Evolutionary conservation across 1,140 invertebrate species (phyloP).

Genomic region (Sweltsa coloradensis): DNA sequence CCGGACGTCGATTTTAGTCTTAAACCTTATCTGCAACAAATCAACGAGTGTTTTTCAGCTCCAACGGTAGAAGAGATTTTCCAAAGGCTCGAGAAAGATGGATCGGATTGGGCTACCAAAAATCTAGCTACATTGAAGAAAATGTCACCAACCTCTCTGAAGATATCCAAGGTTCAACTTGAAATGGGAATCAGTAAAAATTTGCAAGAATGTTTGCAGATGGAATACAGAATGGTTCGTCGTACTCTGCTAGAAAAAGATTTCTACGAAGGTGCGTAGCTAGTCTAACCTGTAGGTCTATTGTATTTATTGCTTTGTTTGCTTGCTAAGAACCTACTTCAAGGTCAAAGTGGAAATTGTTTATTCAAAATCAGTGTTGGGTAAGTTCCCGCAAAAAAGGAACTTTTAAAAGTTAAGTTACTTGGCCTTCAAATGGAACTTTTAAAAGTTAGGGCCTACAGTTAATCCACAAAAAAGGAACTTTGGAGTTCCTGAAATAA

Average conservation of each 20-base stretch:
- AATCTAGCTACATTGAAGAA: constrained; percentile 54
- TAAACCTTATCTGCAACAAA: constrained; percentile 57
- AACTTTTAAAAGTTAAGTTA: too few relatives aligned
- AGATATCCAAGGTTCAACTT: constrained; percentile 71
- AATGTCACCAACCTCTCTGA: constrained; percentile 90
- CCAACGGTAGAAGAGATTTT: constrained; percentile 74
- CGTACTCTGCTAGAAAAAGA: constrained; percentile 57
- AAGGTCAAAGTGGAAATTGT: too few relatives aligned
- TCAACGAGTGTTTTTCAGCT: constrained; percentile 67
- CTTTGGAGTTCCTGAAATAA: too few relatives aligned
- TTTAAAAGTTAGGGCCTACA: too few relatives aligned
- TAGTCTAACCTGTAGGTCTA: too few relatives aligned
- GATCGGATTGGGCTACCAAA: constrained; percentile 65
- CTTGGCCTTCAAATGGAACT: too few relatives aligned
- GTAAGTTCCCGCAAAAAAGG: too few relatives aligned
- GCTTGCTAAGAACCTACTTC: too few relatives aligned
- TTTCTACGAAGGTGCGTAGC: constrained; percentile 67
- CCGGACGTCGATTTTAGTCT: constrained; percentile 48
- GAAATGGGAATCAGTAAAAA: constrained; percentile 57
- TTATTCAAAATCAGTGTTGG: too few relatives aligned
- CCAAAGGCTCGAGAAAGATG: constrained; percentile 55
- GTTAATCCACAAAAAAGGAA: too few relatives aligned
- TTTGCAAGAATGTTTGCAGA: constrained; percentile 73
- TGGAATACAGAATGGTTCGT: constrained; percentile 79
- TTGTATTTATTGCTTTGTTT: too few relatives aligned